Percentiles rank a stretch among this genome's conserved stretches.
Evolutionary conservation across 2,888 invertebrate genomes (phyloP).

Genomic region (Xestia rhomboidea): DNA sequence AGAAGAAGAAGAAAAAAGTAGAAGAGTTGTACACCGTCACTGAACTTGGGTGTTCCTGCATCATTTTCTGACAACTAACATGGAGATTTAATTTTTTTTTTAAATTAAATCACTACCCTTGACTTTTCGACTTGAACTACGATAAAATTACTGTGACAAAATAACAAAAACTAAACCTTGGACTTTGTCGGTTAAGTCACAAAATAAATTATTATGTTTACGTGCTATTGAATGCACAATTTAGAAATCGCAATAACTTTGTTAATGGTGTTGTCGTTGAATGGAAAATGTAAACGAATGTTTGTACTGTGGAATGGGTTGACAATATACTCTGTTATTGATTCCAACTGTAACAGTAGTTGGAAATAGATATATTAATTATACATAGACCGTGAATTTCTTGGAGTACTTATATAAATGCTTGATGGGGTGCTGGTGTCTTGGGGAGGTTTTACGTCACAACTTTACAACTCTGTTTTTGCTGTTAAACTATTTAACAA

Average conservation of each 20-base stretch:
- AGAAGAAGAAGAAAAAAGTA: too few species aligned
- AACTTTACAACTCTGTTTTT: background rate
- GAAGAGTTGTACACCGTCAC: background rate
- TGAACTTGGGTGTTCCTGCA: background rate
- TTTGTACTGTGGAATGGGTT: background rate
- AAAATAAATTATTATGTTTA: slow-evolving; percentile 11
- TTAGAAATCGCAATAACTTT: background rate
- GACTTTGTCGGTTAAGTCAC: background rate
- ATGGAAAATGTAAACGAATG: background rate
- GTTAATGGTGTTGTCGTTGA: background rate
- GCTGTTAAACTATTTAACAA: slow-evolving; percentile 17
- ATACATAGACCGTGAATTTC: slow-evolving; percentile 16
- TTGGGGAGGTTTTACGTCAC: background rate
- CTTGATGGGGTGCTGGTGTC: background rate
- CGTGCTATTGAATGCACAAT: slow-evolving; percentile 1
- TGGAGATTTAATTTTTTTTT: too few species aligned
- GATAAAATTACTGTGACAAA: slow-evolving; percentile 6
- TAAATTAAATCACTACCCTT: background rate
- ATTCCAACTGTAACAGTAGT: background rate
- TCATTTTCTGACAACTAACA: background rate
- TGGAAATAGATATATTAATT: slow-evolving; percentile 41
- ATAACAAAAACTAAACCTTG: slow-evolving; percentile 26
- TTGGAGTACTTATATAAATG: background rate
- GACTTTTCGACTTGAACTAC: slow-evolving; percentile 16
- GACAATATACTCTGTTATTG: slow-evolving; percentile 15